phyloP scores from a whole-genome alignment of 2,888 invertebrate species.

The Folsomia manolachei region DNA sequence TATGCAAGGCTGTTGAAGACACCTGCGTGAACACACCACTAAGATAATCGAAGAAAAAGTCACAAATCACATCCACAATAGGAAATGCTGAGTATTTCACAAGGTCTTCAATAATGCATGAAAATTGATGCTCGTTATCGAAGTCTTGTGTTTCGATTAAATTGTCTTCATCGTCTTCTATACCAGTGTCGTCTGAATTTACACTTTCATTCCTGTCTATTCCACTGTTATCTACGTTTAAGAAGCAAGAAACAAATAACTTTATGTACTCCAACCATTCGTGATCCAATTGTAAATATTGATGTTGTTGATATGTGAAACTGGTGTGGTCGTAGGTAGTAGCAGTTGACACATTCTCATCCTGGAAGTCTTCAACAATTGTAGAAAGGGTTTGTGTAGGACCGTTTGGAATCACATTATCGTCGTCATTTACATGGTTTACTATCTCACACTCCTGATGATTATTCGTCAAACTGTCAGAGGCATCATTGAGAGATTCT shows the following conservation, averaged over 20 bases:
- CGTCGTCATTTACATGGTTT: neutral
- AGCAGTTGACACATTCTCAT: too few relatives aligned
- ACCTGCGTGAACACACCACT: conserved; percentile 9
- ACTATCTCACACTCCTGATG: neutral
- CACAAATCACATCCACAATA: conserved; percentile 22
- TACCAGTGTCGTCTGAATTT: neutral
- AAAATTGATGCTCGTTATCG: neutral
- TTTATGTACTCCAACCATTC: conserved; percentile 3
- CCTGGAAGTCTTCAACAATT: too few relatives aligned
- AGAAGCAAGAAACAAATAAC: neutral
- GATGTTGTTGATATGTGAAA: neutral
- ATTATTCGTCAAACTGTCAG: neutral
- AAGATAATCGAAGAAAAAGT: conserved; percentile 27
- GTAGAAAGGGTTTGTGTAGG: too few relatives aligned
- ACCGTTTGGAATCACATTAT: neutral
- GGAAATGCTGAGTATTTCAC: conserved; percentile 15
- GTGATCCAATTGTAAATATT: neutral
- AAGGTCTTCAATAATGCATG: conserved; percentile 23
- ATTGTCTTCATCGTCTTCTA: neutral
- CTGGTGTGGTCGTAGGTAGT: neutral
- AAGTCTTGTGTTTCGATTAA: too few relatives aligned
- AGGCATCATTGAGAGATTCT: neutral
- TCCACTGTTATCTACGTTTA: neutral
- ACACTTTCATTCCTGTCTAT: too few relatives aligned
- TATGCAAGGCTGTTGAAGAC: neutral